phyloP scores from a whole-genome alignment of 2,797 vertebrate species.

The Octomys mimax region DNA sequence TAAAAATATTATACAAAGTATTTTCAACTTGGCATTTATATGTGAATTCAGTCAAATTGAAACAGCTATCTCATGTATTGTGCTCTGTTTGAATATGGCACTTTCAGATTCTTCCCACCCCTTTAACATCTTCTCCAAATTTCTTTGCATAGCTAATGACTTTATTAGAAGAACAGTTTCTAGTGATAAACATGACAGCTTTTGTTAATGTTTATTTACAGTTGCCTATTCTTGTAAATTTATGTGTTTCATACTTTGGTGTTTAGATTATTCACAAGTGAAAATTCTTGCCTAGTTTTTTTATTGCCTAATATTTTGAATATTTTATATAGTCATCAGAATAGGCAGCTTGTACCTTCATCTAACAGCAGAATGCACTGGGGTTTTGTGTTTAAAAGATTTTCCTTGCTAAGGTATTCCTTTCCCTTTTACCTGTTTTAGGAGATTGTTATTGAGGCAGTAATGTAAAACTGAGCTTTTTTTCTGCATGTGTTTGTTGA shows the following conservation, averaged over 20 bases:
- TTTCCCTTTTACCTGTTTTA: constrained; percentile 25
- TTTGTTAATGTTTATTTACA: constrained; percentile 63
- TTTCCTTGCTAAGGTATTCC: constrained; percentile 31
- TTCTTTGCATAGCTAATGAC: constrained; percentile 36
- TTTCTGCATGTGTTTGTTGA: constrained; percentile 15
- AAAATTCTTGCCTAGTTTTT: constrained; percentile 29
- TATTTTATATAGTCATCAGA: not conserved
- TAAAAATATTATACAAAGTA: constrained; percentile 41
- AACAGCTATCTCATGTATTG: not conserved
- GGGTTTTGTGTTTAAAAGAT: constrained; percentile 31
- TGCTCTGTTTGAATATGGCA: not conserved
- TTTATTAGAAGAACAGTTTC: not conserved
- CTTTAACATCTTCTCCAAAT: constrained; percentile 32
- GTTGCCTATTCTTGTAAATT: constrained; percentile 19
- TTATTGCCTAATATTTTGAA: constrained; percentile 22
- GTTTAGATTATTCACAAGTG: constrained; percentile 43
- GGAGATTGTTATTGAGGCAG: constrained; percentile 30
- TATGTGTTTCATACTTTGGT: constrained; percentile 42
- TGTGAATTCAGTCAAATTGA: not conserved
- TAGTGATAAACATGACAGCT: not conserved
- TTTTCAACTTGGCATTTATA: not conserved
- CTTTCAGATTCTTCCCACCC: not conserved
- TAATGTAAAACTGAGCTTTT: constrained; percentile 57
- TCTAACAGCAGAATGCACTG: not conserved
- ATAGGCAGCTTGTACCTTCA: constrained; percentile 2